A percentile compares a stretch with the other conserved stretches of the same genome.
Evolutionary conservation across 2,113 vertebrate genomes (phyloP).

Genomic region (Bagarius yarrelli): DNA sequence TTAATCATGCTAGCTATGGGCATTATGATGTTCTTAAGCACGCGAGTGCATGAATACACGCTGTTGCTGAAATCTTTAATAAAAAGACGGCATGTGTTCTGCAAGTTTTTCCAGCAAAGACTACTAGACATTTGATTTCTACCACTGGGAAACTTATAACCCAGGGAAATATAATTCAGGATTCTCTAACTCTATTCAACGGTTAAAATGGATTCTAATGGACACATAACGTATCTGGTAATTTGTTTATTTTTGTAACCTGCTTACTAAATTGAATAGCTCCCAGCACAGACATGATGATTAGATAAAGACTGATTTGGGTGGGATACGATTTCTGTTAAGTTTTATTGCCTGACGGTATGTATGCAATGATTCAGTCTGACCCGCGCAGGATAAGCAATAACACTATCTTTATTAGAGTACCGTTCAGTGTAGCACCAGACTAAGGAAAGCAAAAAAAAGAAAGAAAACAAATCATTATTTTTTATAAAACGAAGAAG

Average conservation of each 20-base stretch:
- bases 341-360: background rate
- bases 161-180: too few species aligned
- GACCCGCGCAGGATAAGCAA: background rate
- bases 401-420: background rate
- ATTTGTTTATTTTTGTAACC: background rate
- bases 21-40: too few species aligned
- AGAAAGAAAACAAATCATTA: background rate
- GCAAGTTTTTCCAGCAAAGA: too few species aligned
- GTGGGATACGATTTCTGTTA: slow-evolving; percentile 5
- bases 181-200: background rate
- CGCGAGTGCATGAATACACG: too few species aligned
- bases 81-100: too few species aligned
- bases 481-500: background rate
- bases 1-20: too few species aligned
- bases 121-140: too few species aligned
- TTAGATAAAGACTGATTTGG: background rate
- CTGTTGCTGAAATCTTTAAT: too few species aligned
- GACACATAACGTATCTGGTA: background rate
- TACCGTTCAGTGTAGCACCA: too few species aligned
- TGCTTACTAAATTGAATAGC: background rate
- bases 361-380: background rate
- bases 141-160: background rate
- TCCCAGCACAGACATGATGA: background rate
- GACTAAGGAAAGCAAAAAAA: background rate
- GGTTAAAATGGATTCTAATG: background rate